Base-by-base conservation (phyloP, 1,140 invertebrate species). In the Eupeodes corollae region DNA sequence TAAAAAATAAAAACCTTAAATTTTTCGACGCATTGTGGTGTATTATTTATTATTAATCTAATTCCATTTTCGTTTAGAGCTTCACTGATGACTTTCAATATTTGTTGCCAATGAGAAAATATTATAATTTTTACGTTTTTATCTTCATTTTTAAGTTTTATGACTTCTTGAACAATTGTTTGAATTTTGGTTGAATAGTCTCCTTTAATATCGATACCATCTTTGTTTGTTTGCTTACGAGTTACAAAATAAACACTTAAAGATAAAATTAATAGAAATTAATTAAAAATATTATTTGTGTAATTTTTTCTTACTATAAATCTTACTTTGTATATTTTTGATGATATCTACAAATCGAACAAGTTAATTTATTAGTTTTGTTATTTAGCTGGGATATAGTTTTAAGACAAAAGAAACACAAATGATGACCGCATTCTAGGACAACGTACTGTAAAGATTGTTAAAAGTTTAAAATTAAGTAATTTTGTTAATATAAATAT, bases 121-220 rank as follows among this genome's bases (percentile, higher is more conserved):
- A 89, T 73, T 1, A 89, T 56, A 11, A 80, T 68, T 71, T 88
- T 89, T 2, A 53, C 77, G 40, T 68, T 58, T 3, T 74, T 69
- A 44, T 83, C 75, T 12, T 75, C 52, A 11, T 67, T 55, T 47
- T 70, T 70, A 6, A 88, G 76, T 35, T 74, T 62, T 0, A 82
- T 42, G 30, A 87, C 56, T 40, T 75, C 68, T 42, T 73, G 60
- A 3, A 87, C 70, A 38, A 88, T 73, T n/a, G 71, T 78, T 46
- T 79, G 72, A 6, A 88, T 76, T 74, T 89, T 89, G 2, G 80
- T 81, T 0, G 85, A 87, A 61, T 79, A 75, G 47, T 77, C 75
- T 3, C 82, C 82, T 47, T 67, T 59, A 5, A 75, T 58, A 43
- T 50, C 56, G 2, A 71, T 54, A 39, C 55, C 49, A n/a, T 15